Percentiles rank a stretch among this genome's conserved stretches.
phyloP scores from a whole-genome alignment of 2,797 vertebrate genomes.

The Harpagifer antarcticus region DNA sequence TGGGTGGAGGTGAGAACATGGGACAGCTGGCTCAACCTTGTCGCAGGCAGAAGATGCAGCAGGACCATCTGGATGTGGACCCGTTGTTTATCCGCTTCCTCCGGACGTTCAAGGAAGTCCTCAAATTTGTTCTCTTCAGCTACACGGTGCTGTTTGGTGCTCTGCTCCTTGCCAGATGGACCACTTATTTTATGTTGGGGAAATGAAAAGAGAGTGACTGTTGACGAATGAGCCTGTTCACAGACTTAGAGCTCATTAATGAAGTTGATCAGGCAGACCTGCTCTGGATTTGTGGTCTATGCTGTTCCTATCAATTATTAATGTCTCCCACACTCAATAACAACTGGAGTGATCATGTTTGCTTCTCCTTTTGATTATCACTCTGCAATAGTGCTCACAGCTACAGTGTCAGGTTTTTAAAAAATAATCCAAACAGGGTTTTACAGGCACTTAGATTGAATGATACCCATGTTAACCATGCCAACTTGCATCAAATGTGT shows the following conservation, averaged over 20 bases:
- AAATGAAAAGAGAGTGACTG: slow-evolving; percentile 73
- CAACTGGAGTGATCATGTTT: slow-evolving; percentile 10
- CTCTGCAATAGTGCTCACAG: slow-evolving; percentile 16
- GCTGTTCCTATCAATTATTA: slow-evolving; percentile 43
- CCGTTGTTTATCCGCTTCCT: slow-evolving; percentile 90
- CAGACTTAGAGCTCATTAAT: slow-evolving; percentile 33
- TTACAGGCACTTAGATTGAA: neutral
- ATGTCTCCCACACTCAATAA: slow-evolving; percentile 16
- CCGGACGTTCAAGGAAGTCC: slow-evolving; percentile 91
- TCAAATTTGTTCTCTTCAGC: slow-evolving; percentile 95
- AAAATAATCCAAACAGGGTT: neutral
- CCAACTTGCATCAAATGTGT: slow-evolving; percentile 25
- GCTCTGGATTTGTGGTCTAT: slow-evolving; percentile 32
- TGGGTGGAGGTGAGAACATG: slow-evolving; percentile 68
- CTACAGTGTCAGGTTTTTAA: slow-evolving; percentile 20
- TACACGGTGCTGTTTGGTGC: slow-evolving; percentile 95
- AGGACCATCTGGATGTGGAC: slow-evolving; percentile 78
- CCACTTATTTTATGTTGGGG: slow-evolving; percentile 94
- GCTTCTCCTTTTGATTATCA: slow-evolving; percentile 16
- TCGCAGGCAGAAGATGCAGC: slow-evolving; percentile 63
- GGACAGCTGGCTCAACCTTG: slow-evolving; percentile 56
- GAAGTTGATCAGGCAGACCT: slow-evolving; percentile 27
- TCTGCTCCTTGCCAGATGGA: slow-evolving; percentile 94
- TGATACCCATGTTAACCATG: slow-evolving; percentile 4
- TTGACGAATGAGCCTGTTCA: slow-evolving; percentile 26